A percentile compares a stretch with the other conserved stretches of the same genome.
These are phyloP conservation scores for Phrynocephalus versicolor DNA, from an alignment of 2,113 vertebrate genomes.

Conservation along the genomic window DNA sequence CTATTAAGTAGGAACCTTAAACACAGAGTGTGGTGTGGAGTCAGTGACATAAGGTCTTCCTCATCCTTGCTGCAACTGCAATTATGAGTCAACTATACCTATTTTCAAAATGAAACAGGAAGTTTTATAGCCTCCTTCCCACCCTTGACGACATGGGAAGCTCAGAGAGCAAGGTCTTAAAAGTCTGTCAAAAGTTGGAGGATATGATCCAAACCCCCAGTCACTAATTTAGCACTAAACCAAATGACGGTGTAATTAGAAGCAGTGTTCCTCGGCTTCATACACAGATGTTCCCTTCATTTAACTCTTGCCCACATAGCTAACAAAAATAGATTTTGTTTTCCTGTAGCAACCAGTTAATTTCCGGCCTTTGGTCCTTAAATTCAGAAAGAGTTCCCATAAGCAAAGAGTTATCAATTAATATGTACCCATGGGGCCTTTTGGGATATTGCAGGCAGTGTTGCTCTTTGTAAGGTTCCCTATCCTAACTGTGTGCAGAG, in stretches of 20 bases:
- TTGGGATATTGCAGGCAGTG: slow-evolving; percentile 48
- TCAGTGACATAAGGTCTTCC: slow-evolving; percentile 72
- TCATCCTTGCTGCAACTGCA: slow-evolving; percentile 65
- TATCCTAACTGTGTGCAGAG: slow-evolving; percentile 55
- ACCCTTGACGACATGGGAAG: slow-evolving; percentile 54
- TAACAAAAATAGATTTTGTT: slow-evolving; percentile 58
- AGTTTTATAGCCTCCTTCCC: slow-evolving; percentile 32
- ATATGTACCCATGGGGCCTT: slow-evolving; percentile 43
- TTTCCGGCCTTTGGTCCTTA: slow-evolving; percentile 66
- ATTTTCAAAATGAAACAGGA: slow-evolving; percentile 71
- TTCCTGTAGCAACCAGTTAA: slow-evolving; percentile 60
- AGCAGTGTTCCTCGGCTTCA: slow-evolving; percentile 65
- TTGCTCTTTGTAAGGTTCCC: slow-evolving; percentile 55
- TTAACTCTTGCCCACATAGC: slow-evolving; percentile 63
- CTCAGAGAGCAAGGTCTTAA: slow-evolving; percentile 48
- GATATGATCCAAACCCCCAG: slow-evolving; percentile 67
- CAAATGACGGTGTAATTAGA: slow-evolving; percentile 76
- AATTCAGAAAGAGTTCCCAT: slow-evolving; percentile 59
- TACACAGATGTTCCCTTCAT: slow-evolving; percentile 74
- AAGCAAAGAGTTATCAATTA: slow-evolving; percentile 60
- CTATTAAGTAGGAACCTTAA: slow-evolving; percentile 68
- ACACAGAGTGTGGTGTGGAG: slow-evolving; percentile 56
- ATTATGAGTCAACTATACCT: slow-evolving; percentile 69
- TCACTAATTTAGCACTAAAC: slow-evolving; percentile 71
- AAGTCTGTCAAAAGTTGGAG: slow-evolving; percentile 53